phyloP scores from a whole-genome alignment of 2,888 invertebrate genomes.

The Heliconius sara region DNA sequence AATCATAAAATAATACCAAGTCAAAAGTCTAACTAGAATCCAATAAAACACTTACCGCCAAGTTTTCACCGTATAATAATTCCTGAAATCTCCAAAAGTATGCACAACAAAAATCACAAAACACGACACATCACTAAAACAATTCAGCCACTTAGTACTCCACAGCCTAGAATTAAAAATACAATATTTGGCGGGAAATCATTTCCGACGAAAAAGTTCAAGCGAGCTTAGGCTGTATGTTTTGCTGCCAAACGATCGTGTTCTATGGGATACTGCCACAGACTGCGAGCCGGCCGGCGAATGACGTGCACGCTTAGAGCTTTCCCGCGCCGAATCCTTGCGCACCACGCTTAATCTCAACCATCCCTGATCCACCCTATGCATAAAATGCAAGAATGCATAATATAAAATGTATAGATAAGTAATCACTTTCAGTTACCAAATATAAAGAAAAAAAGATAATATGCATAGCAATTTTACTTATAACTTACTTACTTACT shows the following conservation, averaged over 20 bases:
- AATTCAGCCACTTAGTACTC: conserved; percentile 59
- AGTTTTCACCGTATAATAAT: conserved; percentile 42
- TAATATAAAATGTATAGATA: conserved; percentile 13
- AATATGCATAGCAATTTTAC: too few relatives aligned
- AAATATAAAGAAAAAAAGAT: too few relatives aligned
- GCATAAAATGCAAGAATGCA: conserved; percentile 43
- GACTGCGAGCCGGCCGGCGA: conserved; percentile 73
- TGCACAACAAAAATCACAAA: conserved; percentile 52
- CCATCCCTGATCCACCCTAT: conserved; percentile 55
- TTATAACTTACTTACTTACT: too few relatives aligned
- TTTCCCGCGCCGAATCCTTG: conserved; percentile 73
- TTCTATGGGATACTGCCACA: conserved; percentile 58
- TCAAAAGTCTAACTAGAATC: conserved; percentile 35
- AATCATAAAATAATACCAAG: neutral
- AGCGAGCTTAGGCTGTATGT: conserved; percentile 49
- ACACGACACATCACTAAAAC: conserved; percentile 54
- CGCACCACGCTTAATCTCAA: conserved; percentile 67
- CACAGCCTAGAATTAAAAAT: conserved; percentile 45
- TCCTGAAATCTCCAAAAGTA: conserved; percentile 58
- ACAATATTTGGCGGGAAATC: conserved; percentile 72
- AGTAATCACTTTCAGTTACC: neutral
- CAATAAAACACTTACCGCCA: conserved; percentile 44
- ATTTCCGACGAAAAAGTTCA: conserved; percentile 75
- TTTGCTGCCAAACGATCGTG: conserved; percentile 59
- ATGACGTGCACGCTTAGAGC: conserved; percentile 51